A percentile compares a stretch with the other conserved stretches of the same genome.
These are phyloP conservation scores for Microcebus murinus DNA, from an alignment of 2,113 vertebrate genomes.

Conservation along the genomic window DNA sequence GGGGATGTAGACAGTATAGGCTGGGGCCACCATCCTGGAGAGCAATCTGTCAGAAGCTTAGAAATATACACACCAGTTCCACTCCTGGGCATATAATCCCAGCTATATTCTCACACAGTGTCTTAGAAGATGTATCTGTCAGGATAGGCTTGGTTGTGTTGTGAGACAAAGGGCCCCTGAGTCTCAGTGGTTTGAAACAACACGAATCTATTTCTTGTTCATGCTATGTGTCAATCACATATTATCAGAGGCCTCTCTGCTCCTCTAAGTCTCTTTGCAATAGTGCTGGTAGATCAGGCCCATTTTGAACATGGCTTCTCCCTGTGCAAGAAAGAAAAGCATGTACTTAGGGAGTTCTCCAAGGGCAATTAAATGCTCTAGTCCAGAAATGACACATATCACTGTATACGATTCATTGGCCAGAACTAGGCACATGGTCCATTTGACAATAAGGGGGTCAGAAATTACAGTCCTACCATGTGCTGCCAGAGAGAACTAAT, in stretches of 20 bases:
- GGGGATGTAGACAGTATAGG: neutral
- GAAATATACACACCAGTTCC: neutral
- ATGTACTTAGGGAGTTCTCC: neutral
- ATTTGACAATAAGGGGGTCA: neutral
- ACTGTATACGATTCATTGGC: neutral
- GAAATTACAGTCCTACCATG: neutral
- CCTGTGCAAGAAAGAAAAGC: neutral
- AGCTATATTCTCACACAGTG: neutral
- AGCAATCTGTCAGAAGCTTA: neutral
- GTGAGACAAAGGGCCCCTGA: neutral
- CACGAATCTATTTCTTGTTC: neutral
- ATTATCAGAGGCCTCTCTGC: neutral
- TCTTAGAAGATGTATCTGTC: neutral
- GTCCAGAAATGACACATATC: neutral
- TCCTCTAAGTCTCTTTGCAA: neutral
- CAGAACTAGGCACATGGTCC: neutral
- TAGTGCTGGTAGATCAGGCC: neutral
- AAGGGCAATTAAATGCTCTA: neutral
- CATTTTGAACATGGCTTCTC: neutral
- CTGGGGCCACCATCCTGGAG: neutral
- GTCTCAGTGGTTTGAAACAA: neutral
- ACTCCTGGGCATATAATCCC: neutral
- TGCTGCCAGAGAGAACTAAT: neutral
- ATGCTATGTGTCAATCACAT: neutral
- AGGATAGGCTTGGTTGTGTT: neutral